A percentile compares a stretch with the other conserved stretches of the same genome.
Evolutionary conservation across 2,888 invertebrate genomes (phyloP).

Genomic region (Eilema sororculum): DNA sequence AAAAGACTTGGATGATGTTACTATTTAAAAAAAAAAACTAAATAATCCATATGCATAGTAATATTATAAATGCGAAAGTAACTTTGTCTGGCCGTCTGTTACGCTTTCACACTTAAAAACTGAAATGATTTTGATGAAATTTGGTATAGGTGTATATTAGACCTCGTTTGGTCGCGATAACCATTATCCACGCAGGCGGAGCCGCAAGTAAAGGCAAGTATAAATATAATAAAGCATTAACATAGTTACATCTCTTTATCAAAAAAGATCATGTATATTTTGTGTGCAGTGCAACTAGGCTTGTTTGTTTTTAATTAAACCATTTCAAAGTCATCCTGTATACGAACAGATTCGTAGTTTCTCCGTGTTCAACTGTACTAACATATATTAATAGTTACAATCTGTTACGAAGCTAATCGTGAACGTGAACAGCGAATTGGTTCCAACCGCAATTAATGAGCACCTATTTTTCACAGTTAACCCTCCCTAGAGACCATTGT

Average conservation of each 20-base stretch:
- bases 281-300: background rate
- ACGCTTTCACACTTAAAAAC: no score
- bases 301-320: background rate
- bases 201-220: no score
- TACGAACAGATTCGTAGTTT: constrained; percentile 3
- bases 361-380: background rate
- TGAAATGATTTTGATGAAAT: no score
- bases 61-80: no score
- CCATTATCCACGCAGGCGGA: no score
- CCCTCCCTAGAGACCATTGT: background rate
- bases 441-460: constrained; percentile 30
- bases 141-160: no score
- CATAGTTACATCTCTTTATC: no score
- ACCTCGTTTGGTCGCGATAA: no score
- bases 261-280: background rate
- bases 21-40: no score
- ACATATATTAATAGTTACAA: constrained; percentile 27
- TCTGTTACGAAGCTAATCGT: constrained; percentile 16
- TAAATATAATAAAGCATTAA: no score
- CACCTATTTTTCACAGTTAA: constrained; percentile 22
- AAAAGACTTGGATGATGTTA: background rate
- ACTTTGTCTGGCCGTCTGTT: no score
- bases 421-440: constrained; percentile 19
- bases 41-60: no score
- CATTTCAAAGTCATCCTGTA: background rate